Evolutionary conservation across 2,113 vertebrate species (phyloP), one percentile per base, ranked within the genome.

Genomic region (Egretta garzetta): DNA sequence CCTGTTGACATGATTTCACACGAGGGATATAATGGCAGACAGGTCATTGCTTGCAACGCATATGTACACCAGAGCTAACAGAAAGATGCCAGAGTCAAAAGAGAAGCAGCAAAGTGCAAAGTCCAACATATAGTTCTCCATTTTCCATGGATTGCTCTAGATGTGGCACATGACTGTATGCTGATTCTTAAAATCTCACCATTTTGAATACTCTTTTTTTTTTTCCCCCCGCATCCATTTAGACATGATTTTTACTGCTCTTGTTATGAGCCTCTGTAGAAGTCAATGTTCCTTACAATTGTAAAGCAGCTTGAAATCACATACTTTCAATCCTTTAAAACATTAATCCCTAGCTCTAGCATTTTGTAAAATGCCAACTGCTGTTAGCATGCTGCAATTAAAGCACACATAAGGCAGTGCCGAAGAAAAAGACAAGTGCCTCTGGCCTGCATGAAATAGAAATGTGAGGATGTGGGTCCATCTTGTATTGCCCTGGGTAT

Each of bases 281-380:
- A 86, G 70, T n/a, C 59, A 76, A 4, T 33, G 13, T 80, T 90
- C 49, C 53, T 86, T 83, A 50, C 47, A 67, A 9, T 18, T 68
- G 49, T 70, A 95, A 93, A 88, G 55, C 95, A 93, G 28, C 60
- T 86, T 88, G 74, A 94, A 80, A 72, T 86, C 55, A 12, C n/a
- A 90, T 79, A 24, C n/a, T 82, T 90, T 68, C 49, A 88, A 82
- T 76, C 50, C 67, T 77, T 80, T 88, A 80, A 88, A 88, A 62
- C 37, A 63, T 92, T 56, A 93, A 94, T 94, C 82, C n/a, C 49
- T 84, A 62, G 12, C 77, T 81, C 63, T 33, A 86, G 37, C 60
- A 45, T n/a, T 10, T 58, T 87, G 53, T 84, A 52, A 80, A 86
- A 83, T 88, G 39, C 64, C 62, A 74, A 5, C 70, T 96, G 70